Conservation (phyloP, 1,140 invertebrate genomes). For the Drosophila arawakana region DNA sequence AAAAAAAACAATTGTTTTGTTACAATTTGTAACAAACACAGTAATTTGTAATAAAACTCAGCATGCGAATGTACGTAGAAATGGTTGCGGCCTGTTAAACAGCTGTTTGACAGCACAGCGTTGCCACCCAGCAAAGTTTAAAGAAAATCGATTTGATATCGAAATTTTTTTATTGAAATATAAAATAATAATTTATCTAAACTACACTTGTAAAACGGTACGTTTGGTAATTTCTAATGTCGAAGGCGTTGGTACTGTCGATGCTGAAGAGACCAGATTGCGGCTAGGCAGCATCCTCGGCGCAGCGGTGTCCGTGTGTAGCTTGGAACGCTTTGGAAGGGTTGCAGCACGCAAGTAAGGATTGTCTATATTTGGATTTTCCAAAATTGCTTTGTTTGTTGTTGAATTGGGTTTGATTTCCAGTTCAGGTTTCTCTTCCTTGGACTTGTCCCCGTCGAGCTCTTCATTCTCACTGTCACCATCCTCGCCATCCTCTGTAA, state of each 20-base stretch:
- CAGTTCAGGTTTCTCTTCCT: slow-evolving; percentile 85
- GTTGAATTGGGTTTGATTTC: slow-evolving; percentile 73
- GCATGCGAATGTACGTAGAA: slow-evolving; percentile 10
- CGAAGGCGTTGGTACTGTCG: slow-evolving; percentile 31
- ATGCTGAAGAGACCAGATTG: background rate
- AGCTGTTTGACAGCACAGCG: slow-evolving; percentile 15
- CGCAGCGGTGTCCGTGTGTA: background rate
- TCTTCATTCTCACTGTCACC: slow-evolving; percentile 73
- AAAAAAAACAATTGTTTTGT: background rate
- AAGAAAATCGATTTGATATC: background rate
- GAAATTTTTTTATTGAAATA: slow-evolving; percentile 7
- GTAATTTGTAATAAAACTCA: slow-evolving; percentile 8
- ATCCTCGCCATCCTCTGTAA: slow-evolving; percentile 74
- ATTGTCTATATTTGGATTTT: slow-evolving; percentile 91
- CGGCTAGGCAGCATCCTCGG: slow-evolving; percentile 22
- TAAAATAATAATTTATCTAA: slow-evolving; percentile 1
- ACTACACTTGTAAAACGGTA: slow-evolving; percentile 25
- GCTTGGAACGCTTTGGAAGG: slow-evolving; percentile 86
- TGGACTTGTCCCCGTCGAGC: slow-evolving; percentile 84
- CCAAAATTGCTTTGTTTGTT: slow-evolving; percentile 69
- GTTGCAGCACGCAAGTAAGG: slow-evolving; percentile 94
- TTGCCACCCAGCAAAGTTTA: slow-evolving; percentile 3
- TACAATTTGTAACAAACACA: background rate
- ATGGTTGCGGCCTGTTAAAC: slow-evolving; percentile 22
- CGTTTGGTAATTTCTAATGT: slow-evolving; percentile 54